Evolutionary conservation across 2,113 vertebrate genomes (phyloP).

Genomic region (Riparia riparia): DNA sequence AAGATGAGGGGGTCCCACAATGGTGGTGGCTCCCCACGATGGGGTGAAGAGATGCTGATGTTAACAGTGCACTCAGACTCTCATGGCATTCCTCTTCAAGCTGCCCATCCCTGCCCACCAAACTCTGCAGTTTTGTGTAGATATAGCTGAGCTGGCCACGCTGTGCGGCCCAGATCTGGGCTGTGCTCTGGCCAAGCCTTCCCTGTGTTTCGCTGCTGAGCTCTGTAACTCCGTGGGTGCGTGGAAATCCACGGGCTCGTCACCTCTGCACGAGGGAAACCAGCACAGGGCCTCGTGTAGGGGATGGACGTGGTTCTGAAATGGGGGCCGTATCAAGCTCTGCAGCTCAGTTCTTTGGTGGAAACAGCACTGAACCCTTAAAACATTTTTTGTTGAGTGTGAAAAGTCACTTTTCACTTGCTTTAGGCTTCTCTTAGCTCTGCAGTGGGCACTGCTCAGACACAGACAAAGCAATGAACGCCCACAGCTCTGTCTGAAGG

Average conservation of each 20-base stretch:
- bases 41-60: not conserved
- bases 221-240: not conserved
- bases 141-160: accelerated
- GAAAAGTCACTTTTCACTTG: not conserved
- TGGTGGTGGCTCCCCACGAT: not conserved
- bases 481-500: not conserved
- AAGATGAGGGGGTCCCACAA: not conserved
- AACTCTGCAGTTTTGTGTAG: not conserved
- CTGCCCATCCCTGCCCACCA: not conserved
- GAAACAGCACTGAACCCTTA: not conserved
- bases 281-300: not conserved
- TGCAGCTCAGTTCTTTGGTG: not conserved
- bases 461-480: not conserved
- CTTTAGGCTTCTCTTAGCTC: not conserved
- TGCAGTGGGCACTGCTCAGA: not conserved
- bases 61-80: not conserved
- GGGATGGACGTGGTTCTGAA: not conserved
- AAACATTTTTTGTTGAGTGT: not conserved
- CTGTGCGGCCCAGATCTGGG: not conserved
- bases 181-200: not conserved
- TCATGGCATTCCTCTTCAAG: not conserved
- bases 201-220: accelerated
- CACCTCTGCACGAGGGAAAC: not conserved
- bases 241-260: not conserved
- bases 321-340: not conserved